A percentile compares a stretch with the other conserved stretches of the same genome.
Evolutionary conservation across 2,888 invertebrate species (phyloP).

Genomic region (Patella caerulea): DNA sequence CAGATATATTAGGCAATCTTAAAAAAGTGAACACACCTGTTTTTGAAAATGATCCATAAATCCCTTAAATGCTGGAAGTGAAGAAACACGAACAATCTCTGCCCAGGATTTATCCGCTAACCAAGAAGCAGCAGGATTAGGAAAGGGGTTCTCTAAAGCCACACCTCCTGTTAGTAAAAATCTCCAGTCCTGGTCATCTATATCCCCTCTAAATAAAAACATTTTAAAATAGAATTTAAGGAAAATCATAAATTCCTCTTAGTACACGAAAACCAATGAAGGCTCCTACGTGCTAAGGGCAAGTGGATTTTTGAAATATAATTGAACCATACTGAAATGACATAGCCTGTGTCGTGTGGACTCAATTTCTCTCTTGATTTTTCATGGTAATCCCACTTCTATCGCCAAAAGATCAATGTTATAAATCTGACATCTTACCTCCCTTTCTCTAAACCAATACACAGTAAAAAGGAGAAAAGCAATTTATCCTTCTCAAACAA

Average conservation of each 20-base stretch:
- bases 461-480: slow-evolving; percentile 70
- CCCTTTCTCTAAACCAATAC: slow-evolving; percentile 68
- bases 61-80: slow-evolving; percentile 68
- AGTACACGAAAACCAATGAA: no score
- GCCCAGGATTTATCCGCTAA: slow-evolving; percentile 89
- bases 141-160: slow-evolving; percentile 82
- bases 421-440: slow-evolving; percentile 53
- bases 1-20: background rate
- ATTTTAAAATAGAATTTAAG: background rate
- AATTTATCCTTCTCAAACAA: slow-evolving; percentile 73
- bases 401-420: background rate
- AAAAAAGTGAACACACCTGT: slow-evolving; percentile 50
- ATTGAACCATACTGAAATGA: no score
- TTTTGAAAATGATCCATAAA: slow-evolving; percentile 68
- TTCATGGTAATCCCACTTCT: no score
- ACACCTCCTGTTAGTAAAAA: slow-evolving; percentile 91
- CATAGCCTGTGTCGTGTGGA: no score
- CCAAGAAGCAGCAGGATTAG: slow-evolving; percentile 88
- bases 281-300: no score
- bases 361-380: no score
- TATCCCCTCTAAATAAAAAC: slow-evolving; percentile 58
- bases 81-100: slow-evolving; percentile 82
- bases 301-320: no score
- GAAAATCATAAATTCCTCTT: no score
- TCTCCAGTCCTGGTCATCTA: slow-evolving; percentile 82